Evolutionary conservation across 2,113 vertebrate genomes (phyloP).

Genomic region (Antechinus stuartii): DNA sequence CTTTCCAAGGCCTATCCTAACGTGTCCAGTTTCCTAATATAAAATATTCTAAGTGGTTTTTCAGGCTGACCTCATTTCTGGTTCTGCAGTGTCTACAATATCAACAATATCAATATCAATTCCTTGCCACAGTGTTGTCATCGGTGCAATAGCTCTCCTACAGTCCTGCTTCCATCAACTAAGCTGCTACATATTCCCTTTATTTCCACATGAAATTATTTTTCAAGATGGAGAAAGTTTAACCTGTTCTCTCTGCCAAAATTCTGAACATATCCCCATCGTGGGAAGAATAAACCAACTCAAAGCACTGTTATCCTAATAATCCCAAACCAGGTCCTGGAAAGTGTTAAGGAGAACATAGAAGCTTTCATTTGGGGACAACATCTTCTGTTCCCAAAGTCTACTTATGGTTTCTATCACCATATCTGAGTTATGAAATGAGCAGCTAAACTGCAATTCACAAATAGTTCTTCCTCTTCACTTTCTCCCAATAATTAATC

Average conservation of each 20-base stretch:
- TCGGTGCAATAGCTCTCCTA: not conserved
- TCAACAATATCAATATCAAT: not conserved
- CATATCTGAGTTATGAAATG: not conserved
- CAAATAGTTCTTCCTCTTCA: not conserved
- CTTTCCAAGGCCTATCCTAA: not conserved
- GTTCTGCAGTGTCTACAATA: not conserved
- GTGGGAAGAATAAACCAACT: not conserved
- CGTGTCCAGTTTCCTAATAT: not conserved
- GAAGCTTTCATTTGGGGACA: not conserved
- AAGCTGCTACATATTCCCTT: not conserved
- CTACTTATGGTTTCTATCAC: not conserved
- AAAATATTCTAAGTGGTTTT: not conserved
- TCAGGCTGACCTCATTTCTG: not conserved
- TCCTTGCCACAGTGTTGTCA: not conserved
- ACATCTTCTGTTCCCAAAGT: constrained; percentile 8
- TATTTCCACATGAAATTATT: not conserved
- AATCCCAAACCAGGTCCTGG: not conserved
- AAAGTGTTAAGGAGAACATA: not conserved
- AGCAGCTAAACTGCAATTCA: not conserved
- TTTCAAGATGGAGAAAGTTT: constrained; percentile 1
- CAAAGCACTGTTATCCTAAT: not conserved
- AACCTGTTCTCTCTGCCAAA: constrained; percentile 11
- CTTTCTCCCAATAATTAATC: too few relatives aligned
- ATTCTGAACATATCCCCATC: not conserved
- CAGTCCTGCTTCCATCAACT: not conserved